These are phyloP conservation scores for Eledone cirrhosa DNA, from an alignment of 2,888 invertebrate species.

Conservation along the genomic window DNA sequence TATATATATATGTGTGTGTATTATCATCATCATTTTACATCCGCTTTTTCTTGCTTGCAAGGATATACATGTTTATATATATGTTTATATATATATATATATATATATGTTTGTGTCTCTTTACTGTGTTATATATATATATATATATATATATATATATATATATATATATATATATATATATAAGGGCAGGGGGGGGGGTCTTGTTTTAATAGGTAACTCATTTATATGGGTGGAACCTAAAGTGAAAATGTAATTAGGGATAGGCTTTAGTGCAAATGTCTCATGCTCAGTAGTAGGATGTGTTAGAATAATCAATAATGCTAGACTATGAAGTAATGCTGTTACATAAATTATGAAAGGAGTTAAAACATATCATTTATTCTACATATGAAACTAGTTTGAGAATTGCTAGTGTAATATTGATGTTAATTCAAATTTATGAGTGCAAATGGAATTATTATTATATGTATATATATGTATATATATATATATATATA, in stretches of 20 bases:
- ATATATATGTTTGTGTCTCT: slow-evolving; percentile 3
- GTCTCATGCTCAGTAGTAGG: no score
- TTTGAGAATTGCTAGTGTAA: no score
- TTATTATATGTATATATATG: neutral
- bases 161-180: slow-evolving; percentile 2
- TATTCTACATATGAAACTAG: no score
- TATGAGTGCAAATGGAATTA: neutral
- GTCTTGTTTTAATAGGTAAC: no score
- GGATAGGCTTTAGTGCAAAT: no score
- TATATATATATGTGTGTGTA: slow-evolving; percentile 8
- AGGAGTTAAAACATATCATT: no score
- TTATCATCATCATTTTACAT: neutral
- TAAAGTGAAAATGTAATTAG: no score
- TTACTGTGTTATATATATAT: neutral
- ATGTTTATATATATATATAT: slow-evolving; percentile 8
- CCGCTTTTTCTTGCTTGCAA: neutral
- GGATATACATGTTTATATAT: neutral
- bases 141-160: slow-evolving; percentile 2
- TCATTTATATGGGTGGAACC: no score
- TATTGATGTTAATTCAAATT: neutral
- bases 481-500: neutral
- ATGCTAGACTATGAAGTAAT: no score
- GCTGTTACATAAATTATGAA: no score
- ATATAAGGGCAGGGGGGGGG: no score
- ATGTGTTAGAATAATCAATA: no score